These are phyloP conservation scores for Mesoligia furuncula DNA, from an alignment of 2,888 invertebrate genomes.

Conservation along the genomic window DNA sequence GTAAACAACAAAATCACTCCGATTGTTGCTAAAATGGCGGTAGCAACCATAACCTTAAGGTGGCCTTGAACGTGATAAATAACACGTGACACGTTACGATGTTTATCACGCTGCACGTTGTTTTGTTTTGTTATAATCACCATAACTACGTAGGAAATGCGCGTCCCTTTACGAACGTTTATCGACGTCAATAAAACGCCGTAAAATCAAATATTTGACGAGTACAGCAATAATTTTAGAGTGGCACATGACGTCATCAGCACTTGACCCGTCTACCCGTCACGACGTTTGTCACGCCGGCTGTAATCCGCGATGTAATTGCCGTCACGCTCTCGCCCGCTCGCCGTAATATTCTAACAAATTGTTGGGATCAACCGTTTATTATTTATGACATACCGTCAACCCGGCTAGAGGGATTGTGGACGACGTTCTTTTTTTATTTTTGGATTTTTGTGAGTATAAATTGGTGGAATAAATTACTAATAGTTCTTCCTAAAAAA, in stretches of 20 bases:
- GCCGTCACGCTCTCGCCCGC: constrained; percentile 52
- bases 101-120: constrained; percentile 39
- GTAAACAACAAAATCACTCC: background rate
- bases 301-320: constrained; percentile 67
- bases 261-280: constrained; percentile 59
- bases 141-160: background rate
- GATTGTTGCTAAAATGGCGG: background rate
- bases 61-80: constrained; percentile 12
- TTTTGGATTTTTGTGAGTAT: constrained; percentile 17
- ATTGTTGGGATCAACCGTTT: constrained; percentile 67
- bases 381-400: constrained; percentile 67
- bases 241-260: constrained; percentile 50
- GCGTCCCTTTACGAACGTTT: constrained; percentile 1
- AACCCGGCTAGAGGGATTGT: constrained; percentile 40
- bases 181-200: constrained; percentile 15
- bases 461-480: background rate
- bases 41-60: background rate
- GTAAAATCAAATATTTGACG: constrained; percentile 49
- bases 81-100: constrained; percentile 28
- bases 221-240: constrained; percentile 50
- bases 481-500: constrained; percentile 11
- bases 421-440: constrained; percentile 29
- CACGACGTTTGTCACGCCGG: constrained; percentile 65
- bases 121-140: constrained; percentile 4
- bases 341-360: constrained; percentile 66